A percentile compares a stretch with the other conserved stretches of the same genome.
Evolutionary conservation across 1,140 invertebrate genomes (phyloP).

Genomic region (Varroa destructor): DNA sequence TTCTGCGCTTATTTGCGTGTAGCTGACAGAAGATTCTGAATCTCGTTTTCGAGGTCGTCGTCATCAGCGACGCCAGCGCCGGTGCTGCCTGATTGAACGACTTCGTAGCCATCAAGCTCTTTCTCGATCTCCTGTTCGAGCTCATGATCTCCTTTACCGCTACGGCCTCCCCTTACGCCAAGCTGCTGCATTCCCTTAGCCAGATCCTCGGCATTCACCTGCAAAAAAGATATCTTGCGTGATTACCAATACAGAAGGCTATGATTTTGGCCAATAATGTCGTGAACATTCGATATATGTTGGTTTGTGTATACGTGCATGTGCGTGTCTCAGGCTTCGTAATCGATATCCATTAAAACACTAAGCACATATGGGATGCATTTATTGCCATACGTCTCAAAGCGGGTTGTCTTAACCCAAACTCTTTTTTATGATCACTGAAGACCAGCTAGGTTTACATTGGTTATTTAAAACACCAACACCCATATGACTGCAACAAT

Average conservation of each 20-base stretch:
- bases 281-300: too few relatives aligned
- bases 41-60: slow-evolving; percentile 23
- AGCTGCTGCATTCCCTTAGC: slow-evolving; percentile 43
- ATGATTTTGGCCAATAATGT: too few relatives aligned
- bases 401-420: too few relatives aligned
- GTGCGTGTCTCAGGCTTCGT: too few relatives aligned
- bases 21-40: slow-evolving; percentile 17
- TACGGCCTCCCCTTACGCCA: slow-evolving; percentile 35
- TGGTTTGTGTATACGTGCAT: too few relatives aligned
- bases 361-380: too few relatives aligned
- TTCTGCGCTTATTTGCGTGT: background rate
- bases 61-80: slow-evolving; percentile 1
- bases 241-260: background rate
- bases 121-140: slow-evolving; percentile 28
- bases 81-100: background rate
- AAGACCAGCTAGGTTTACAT: too few relatives aligned
- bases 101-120: slow-evolving; percentile 19
- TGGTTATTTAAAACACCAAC: too few relatives aligned
- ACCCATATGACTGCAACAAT: too few relatives aligned
- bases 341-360: too few relatives aligned
- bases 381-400: too few relatives aligned
- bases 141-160: background rate
- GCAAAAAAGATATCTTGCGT: slow-evolving; percentile 26
- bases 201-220: slow-evolving; percentile 42
- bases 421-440: too few relatives aligned